These are phyloP conservation scores for Leucoptera coffeella DNA, from an alignment of 2,888 invertebrate species.

Conservation along the genomic window DNA sequence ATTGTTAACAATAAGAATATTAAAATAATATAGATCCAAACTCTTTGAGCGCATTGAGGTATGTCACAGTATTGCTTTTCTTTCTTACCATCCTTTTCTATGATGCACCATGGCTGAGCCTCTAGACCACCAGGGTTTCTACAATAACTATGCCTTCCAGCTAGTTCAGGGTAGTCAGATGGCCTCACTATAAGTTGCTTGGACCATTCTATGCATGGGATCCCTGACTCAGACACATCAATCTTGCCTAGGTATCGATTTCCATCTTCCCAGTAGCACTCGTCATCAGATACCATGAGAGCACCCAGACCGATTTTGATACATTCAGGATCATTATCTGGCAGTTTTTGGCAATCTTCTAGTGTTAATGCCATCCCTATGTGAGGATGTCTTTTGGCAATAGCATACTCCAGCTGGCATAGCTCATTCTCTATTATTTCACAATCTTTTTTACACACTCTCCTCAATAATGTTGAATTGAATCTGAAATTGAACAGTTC, in stretches of 20 bases:
- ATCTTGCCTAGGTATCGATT: constrained; percentile 77
- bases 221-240: constrained; percentile 64
- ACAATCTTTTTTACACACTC: constrained; percentile 91
- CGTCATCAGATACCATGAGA: constrained; percentile 61
- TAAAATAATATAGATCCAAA: constrained; percentile 75
- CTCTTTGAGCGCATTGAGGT: constrained; percentile 79
- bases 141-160: constrained; percentile 80
- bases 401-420: constrained; percentile 88
- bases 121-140: constrained; percentile 85
- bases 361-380: constrained; percentile 78
- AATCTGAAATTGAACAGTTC: constrained; percentile 29
- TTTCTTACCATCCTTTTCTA: constrained; percentile 60
- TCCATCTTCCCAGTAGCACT: constrained; percentile 87
- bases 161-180: constrained; percentile 76
- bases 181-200: constrained; percentile 70
- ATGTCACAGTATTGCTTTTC: constrained; percentile 81
- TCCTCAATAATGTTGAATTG: constrained; percentile 57
- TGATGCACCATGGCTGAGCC: constrained; percentile 85
- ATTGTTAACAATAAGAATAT: constrained; percentile 54
- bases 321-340: constrained; percentile 66
- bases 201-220: constrained; percentile 79
- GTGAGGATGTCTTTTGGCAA: constrained; percentile 86
- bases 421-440: constrained; percentile 85
- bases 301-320: constrained; percentile 62
- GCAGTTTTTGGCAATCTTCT: constrained; percentile 77